Percentiles rank a stretch among this genome's conserved stretches.
Evolutionary conservation across 2,113 vertebrate species (phyloP).

Genomic region (Coptodon bakossiorum): DNA sequence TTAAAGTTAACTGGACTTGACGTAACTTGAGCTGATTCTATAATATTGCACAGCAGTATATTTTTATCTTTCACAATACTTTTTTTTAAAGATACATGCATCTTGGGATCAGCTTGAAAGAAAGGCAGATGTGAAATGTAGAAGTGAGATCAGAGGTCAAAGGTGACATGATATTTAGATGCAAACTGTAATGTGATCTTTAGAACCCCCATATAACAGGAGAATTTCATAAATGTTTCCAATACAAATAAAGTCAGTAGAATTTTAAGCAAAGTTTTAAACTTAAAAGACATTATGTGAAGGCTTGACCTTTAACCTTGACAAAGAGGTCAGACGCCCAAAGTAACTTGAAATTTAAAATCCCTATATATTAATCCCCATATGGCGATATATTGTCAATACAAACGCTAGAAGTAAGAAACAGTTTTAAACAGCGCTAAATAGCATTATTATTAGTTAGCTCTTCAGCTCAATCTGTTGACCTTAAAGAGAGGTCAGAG

Average conservation of each 20-base stretch:
- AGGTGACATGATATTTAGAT: neutral
- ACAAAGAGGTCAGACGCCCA: neutral
- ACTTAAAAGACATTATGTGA: neutral
- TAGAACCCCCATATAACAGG: neutral
- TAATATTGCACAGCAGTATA: neutral
- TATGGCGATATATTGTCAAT: fast-evolving
- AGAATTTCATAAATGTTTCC: neutral
- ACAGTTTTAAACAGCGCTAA: neutral
- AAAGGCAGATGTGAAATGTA: neutral
- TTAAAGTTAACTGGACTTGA: neutral
- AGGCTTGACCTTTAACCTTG: neutral
- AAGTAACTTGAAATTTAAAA: neutral
- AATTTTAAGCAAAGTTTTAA: neutral
- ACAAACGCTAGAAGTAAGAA: neutral
- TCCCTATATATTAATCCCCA: neutral
- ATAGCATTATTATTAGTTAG: neutral
- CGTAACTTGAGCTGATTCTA: neutral
- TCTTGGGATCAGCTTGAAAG: neutral
- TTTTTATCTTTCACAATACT: neutral
- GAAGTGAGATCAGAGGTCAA: neutral
- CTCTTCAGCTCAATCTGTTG: neutral
- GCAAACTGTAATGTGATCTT: neutral
- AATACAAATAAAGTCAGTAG: neutral
- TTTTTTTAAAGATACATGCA: neutral
- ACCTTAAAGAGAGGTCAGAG: neutral